Percentiles rank a stretch among this genome's conserved stretches.
Evolutionary conservation across 2,113 vertebrate genomes (phyloP).

Genomic region (Astatotilapia flaviijosephi): DNA sequence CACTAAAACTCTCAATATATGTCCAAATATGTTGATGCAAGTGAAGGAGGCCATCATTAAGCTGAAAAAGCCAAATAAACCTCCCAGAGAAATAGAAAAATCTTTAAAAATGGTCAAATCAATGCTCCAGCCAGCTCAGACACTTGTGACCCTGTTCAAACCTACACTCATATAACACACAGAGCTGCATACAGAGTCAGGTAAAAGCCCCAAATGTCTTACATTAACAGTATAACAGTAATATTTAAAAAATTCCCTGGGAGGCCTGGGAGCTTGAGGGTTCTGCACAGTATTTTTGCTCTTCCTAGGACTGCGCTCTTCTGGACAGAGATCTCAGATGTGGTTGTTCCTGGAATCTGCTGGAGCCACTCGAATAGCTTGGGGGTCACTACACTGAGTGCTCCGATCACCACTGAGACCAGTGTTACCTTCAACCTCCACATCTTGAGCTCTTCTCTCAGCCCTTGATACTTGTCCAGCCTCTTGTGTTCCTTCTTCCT

Average conservation of each 20-base stretch:
- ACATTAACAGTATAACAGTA: background rate
- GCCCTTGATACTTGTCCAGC: background rate
- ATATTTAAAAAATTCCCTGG: background rate
- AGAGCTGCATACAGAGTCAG: background rate
- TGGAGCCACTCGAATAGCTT: background rate
- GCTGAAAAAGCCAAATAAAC: background rate
- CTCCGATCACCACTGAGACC: background rate
- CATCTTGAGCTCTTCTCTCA: background rate
- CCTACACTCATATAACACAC: background rate
- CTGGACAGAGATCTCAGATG: background rate
- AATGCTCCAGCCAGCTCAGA: background rate
- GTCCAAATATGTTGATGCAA: background rate
- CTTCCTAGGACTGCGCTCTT: background rate
- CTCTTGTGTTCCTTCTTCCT: background rate
- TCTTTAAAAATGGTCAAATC: background rate
- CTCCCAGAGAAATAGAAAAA: background rate
- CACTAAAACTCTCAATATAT: background rate
- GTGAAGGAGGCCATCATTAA: background rate
- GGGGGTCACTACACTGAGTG: background rate
- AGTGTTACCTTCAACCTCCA: background rate
- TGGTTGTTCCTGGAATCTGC: background rate
- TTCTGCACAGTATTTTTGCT: background rate
- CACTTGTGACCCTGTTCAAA: background rate
- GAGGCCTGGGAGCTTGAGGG: background rate
- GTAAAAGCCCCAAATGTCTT: background rate